phyloP scores from a whole-genome alignment of 2,797 vertebrate genomes.

The Danio jaintianensis region DNA sequence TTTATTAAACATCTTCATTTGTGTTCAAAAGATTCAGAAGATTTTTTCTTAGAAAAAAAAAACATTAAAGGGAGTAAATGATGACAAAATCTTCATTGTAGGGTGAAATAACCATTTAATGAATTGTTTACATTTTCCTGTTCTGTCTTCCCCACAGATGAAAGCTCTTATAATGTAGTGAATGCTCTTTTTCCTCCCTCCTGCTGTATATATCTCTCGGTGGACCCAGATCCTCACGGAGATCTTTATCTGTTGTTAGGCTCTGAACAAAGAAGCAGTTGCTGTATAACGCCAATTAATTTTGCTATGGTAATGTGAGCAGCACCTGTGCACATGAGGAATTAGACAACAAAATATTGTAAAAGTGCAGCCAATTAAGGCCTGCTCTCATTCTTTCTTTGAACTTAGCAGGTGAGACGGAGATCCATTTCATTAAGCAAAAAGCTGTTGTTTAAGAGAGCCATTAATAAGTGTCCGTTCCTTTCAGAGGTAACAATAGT shows the following conservation, averaged over 20 bases:
- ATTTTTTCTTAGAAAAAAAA: too few relatives aligned
- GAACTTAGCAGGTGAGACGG: slow-evolving; percentile 38
- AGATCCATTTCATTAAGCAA: slow-evolving; percentile 47
- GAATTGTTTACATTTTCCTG: not conserved
- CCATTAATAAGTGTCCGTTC: slow-evolving; percentile 41
- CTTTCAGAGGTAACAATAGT: slow-evolving; percentile 29
- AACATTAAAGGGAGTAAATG: too few relatives aligned
- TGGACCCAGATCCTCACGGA: slow-evolving; percentile 37
- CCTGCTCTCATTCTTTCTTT: slow-evolving; percentile 44
- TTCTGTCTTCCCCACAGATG: not conserved
- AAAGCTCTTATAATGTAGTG: too few relatives aligned
- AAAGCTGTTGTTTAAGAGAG: slow-evolving; percentile 37
- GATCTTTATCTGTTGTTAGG: slow-evolving; percentile 51
- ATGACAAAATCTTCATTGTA: too few relatives aligned
- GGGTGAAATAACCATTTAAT: too few relatives aligned
- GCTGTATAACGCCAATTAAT: slow-evolving; percentile 51
- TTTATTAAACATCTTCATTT: too few relatives aligned
- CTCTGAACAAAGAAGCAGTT: slow-evolving; percentile 41
- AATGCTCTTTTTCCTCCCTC: not conserved
- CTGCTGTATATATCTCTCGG: slow-evolving; percentile 32
- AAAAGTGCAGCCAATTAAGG: slow-evolving; percentile 53
- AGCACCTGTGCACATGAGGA: slow-evolving; percentile 59
- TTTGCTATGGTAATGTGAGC: slow-evolving; percentile 56
- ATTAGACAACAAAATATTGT: slow-evolving; percentile 60
- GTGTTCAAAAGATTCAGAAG: too few relatives aligned